phyloP scores from a whole-genome alignment of 2,113 vertebrate species.

The Rhabdomys dilectus region DNA sequence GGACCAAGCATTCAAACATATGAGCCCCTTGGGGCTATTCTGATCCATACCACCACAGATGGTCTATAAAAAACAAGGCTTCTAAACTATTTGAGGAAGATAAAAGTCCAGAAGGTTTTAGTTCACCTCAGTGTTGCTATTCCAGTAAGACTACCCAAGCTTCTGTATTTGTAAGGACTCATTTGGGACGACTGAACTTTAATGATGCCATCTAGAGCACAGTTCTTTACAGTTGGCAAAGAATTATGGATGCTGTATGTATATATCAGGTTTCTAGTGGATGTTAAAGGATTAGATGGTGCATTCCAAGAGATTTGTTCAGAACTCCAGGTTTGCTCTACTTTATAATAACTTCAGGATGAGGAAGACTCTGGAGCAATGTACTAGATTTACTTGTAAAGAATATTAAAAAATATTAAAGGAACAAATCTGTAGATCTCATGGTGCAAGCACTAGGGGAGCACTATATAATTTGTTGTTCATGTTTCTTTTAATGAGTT shows the following conservation, averaged over 20 bases:
- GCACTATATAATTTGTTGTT: neutral
- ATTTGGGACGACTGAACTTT: neutral
- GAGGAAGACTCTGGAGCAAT: neutral
- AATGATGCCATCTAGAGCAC: neutral
- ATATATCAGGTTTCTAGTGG: neutral
- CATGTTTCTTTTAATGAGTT: neutral
- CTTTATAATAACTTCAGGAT: slow-evolving; percentile 44
- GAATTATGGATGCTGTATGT: neutral
- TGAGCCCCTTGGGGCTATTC: neutral
- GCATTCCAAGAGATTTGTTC: neutral
- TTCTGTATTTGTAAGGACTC: neutral
- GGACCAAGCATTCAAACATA: neutral
- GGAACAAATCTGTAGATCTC: neutral
- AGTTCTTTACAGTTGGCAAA: neutral
- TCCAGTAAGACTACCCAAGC: neutral
- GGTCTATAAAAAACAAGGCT: neutral
- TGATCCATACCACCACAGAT: neutral
- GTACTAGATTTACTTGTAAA: slow-evolving; percentile 19
- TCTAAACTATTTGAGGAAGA: neutral
- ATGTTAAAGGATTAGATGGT: slow-evolving; percentile 30
- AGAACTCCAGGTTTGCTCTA: neutral
- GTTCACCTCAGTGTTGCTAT: neutral
- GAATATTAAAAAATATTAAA: neutral
- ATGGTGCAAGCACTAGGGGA: neutral
- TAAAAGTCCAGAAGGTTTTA: neutral